Evolutionary conservation across 2,797 vertebrate species (phyloP).

Genomic region (Karalla daura): DNA sequence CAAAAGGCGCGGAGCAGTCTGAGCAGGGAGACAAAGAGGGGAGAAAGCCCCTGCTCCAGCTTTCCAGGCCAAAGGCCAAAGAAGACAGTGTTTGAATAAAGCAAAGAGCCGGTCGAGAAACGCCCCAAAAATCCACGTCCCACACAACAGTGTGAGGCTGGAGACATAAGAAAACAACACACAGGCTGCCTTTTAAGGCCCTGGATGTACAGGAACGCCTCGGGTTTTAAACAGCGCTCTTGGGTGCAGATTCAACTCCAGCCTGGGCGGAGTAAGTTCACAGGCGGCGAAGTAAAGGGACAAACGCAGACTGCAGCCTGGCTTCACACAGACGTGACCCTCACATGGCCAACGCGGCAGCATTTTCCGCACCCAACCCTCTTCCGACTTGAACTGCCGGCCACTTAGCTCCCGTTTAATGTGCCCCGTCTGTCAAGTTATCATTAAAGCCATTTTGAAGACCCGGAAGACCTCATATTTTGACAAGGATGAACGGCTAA

Average conservation of each 20-base stretch:
- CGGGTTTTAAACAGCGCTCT: too few relatives aligned
- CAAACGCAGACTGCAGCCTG: constrained; percentile 43
- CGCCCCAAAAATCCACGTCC: constrained; percentile 47
- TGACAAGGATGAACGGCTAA: constrained; percentile 38
- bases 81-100: constrained; percentile 31
- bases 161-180: constrained; percentile 20
- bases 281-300: constrained; percentile 43
- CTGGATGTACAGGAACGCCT: not conserved
- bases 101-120: constrained; percentile 25
- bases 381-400: constrained; percentile 15
- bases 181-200: not conserved
- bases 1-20: not conserved
- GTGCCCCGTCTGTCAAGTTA: constrained; percentile 44
- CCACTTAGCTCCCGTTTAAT: constrained; percentile 30
- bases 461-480: constrained; percentile 45
- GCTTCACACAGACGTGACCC: constrained; percentile 40
- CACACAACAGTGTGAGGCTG: constrained; percentile 25
- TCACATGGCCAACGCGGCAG: constrained; percentile 19
- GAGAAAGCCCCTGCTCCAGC: constrained; percentile 19
- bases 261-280: too few relatives aligned
- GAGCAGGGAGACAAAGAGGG: constrained; percentile 17
- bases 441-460: constrained; percentile 50
- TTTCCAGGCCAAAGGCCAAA: constrained; percentile 33
- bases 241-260: too few relatives aligned
- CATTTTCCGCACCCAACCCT: constrained; percentile 28